Conservation (phyloP, 2,113 vertebrate genomes). For the Pseudonaja textilis region DNA sequence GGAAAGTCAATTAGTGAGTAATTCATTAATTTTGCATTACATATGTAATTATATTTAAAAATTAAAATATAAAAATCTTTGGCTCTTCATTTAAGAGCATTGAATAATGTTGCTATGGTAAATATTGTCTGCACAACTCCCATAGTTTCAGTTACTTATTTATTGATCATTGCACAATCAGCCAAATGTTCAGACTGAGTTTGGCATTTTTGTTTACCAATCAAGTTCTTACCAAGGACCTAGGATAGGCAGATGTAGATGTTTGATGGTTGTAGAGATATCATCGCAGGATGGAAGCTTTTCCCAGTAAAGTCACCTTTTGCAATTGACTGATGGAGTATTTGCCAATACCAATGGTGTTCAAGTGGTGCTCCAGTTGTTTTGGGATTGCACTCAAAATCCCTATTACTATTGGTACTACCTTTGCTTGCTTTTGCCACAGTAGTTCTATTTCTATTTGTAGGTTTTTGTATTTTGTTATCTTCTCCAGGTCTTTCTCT, state of each 20-base stretch:
- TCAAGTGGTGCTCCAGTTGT: not conserved
- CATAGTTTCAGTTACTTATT: not conserved
- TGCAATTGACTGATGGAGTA: not conserved
- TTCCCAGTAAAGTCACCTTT: not conserved
- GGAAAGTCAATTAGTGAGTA: constrained; percentile 94
- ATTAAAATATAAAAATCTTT: not conserved
- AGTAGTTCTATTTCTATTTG: not conserved
- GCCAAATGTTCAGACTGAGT: not conserved
- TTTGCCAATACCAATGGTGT: not conserved
- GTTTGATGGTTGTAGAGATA: not conserved
- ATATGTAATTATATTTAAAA: not conserved
- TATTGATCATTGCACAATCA: not conserved
- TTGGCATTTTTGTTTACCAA: not conserved
- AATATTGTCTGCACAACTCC: not conserved
- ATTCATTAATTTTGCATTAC: not conserved
- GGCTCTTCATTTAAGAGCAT: not conserved
- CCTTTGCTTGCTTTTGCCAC: not conserved
- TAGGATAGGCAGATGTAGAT: not conserved
- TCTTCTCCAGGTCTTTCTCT: not conserved
- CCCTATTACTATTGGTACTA: not conserved
- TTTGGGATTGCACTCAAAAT: not conserved
- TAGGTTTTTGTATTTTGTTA: not conserved
- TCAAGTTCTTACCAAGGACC: not conserved
- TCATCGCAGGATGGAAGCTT: not conserved
- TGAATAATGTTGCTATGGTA: not conserved